Percentiles rank a stretch among this genome's conserved stretches.
These are phyloP conservation scores for Lomographa bimaculata DNA, from an alignment of 2,888 invertebrate species.

Conservation along the genomic window DNA sequence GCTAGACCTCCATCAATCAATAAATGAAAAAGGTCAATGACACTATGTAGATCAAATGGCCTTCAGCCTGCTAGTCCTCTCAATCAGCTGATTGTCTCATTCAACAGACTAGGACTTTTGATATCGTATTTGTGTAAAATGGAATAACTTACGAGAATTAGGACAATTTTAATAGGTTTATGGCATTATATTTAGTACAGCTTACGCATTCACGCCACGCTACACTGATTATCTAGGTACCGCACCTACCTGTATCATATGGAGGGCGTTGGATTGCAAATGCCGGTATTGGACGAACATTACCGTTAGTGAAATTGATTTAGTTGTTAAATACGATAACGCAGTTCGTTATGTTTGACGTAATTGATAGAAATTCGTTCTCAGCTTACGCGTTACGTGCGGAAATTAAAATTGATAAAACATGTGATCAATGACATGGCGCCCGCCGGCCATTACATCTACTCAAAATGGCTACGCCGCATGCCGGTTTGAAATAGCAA, in stretches of 20 bases:
- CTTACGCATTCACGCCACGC: conserved; percentile 2
- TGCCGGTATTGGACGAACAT: conserved; percentile 30
- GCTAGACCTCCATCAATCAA: neutral
- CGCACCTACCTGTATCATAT: conserved; percentile 28
- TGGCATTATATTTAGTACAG: too few species aligned
- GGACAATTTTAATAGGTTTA: too few species aligned
- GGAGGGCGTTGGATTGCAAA: conserved; percentile 26
- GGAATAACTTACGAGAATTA: too few species aligned
- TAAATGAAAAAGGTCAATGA: conserved; percentile 10
- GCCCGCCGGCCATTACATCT: conserved; percentile 57
- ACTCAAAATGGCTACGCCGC: conserved; percentile 72
- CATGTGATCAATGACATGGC: conserved; percentile 73
- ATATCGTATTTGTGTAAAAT: too few species aligned
- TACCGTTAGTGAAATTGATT: too few species aligned
- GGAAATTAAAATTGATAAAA: conserved; percentile 25
- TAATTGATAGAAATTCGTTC: too few species aligned
- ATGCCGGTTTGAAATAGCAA: conserved; percentile 49
- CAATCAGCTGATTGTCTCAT: conserved; percentile 4
- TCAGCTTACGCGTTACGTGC: conserved; percentile 1
- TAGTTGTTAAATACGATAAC: too few species aligned
- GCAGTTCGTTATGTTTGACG: too few species aligned
- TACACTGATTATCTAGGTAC: conserved; percentile 3
- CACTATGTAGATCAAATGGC: conserved; percentile 4
- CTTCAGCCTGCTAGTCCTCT: neutral
- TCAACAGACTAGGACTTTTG: too few species aligned